Base-by-base conservation (phyloP, 53 echinoderm and acorn worm species). In the Arbacia lixula region DNA sequence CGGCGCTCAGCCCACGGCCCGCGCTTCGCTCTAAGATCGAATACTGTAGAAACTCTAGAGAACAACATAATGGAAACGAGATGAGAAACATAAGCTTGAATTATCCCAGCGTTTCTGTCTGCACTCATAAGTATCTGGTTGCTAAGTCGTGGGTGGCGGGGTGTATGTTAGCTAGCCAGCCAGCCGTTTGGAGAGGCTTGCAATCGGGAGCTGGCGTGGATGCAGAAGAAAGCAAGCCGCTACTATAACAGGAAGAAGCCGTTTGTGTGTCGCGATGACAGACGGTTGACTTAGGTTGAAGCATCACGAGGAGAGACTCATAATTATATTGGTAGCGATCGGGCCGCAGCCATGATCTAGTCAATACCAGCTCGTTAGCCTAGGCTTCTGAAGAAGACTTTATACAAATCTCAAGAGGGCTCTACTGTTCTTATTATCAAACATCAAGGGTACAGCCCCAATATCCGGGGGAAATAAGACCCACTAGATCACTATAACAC, bases 211-310 rank as follows among this genome's bases (percentile, higher is more conserved):
- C 12, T 62, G 3, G n/a, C 46, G 46, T 10, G 46, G 22, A 17
- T 25, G 41, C 1, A 71, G 71, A 71, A 71, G 71, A 71, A 71
- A 46, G 71, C 71, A 25, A 14, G 71, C 71, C 71, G 71, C 71
- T 71, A 71, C 41, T 71, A 33, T 40, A 71, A 71, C 71, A 71
- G 71, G 71, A 71, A 71, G 50, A 19, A 28, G 24, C 42, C 71
- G 71, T 71, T 46, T 46, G 71, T 71, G 71, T 49, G 71, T 71
- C 71, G 71, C 42, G 71, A 71, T 71, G 71, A 71, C 24, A 71
- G 71, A 71, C 29, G 41, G 46, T 14, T 14, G 46, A n/a, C n/a
- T n/a, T n/a, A n/a, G n/a, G n/a, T n/a, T n/a, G n/a, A n/a, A n/a
- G n/a, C n/a, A n/a, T n/a, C n/a, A n/a, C n/a, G n/a, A n/a, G n/a